phyloP scores from a whole-genome alignment of 1,140 invertebrate species.

The Luehdorfia chinensis region DNA sequence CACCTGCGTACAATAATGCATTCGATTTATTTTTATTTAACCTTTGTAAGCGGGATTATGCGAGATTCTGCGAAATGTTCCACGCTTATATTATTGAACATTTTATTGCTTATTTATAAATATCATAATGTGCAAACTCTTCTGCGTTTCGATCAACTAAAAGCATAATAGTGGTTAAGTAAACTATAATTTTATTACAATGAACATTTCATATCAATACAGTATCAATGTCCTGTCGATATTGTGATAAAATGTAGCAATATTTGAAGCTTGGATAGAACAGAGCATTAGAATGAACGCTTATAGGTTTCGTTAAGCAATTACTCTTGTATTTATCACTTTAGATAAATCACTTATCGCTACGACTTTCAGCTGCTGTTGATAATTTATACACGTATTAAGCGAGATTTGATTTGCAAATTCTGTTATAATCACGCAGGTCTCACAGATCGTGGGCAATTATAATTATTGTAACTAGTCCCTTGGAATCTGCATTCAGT shows the following conservation, averaged over 20 bases:
- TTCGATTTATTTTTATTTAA: no score
- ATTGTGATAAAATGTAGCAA: not conserved
- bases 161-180: no score
- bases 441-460: constrained; percentile 24
- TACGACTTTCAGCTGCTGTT: constrained; percentile 30
- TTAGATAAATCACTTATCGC: constrained; percentile 42
- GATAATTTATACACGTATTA: constrained; percentile 40
- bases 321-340: constrained; percentile 36
- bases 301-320: constrained; percentile 25
- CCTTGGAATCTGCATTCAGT: constrained; percentile 32
- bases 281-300: not conserved
- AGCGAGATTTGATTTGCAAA: constrained; percentile 56
- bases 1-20: no score
- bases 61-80: no score
- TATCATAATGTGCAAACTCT: no score
- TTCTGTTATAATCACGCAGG: constrained; percentile 28
- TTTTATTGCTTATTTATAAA: no score
- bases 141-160: no score
- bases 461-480: constrained; percentile 40
- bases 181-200: no score
- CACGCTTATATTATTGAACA: no score
- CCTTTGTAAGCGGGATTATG: no score
- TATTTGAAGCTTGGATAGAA: not conserved
- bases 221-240: no score
- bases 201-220: no score